phyloP scores from a whole-genome alignment of 2,888 invertebrate genomes.

The Pammene aurita region DNA sequence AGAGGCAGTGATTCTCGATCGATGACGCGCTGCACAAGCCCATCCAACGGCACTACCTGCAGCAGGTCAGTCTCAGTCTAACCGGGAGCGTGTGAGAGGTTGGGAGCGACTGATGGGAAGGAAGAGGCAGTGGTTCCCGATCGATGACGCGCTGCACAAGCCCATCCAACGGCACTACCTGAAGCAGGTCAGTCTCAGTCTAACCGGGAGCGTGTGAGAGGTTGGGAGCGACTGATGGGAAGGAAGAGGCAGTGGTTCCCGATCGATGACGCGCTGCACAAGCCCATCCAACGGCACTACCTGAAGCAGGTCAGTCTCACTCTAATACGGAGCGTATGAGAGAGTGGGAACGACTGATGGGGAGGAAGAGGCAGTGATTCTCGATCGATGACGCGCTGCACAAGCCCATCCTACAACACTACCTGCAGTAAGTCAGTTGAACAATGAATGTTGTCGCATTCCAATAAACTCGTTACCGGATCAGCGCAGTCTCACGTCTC shows the following conservation, averaged over 20 bases:
- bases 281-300: conserved; percentile 96
- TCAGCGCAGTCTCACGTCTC: no score
- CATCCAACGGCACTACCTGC: conserved; percentile 93
- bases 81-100: conserved; percentile 70
- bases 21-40: conserved; percentile 96
- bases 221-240: conserved; percentile 39
- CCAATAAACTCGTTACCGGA: no score
- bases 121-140: conserved; percentile 96
- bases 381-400: conserved; percentile 94
- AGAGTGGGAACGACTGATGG: conserved; percentile 39
- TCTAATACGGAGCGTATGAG: conserved; percentile 70
- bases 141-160: conserved; percentile 95
- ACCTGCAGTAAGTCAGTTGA: conserved; percentile 88
- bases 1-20: conserved; percentile 96
- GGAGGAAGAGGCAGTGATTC: conserved; percentile 71
- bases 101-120: conserved; percentile 86
- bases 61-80: conserved; percentile 81
- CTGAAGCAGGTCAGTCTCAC: conserved; percentile 85
- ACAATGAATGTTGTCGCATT: no score
- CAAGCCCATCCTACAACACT: conserved; percentile 96
- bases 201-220: conserved; percentile 70
- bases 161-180: conserved; percentile 95
- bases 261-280: conserved; percentile 94
- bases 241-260: conserved; percentile 80
- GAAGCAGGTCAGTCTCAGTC: conserved; percentile 84